Evolutionary conservation across 2,113 vertebrate genomes (phyloP), one percentile per base, ranked within the genome.

Genomic region (Pygoscelis antarcticus): DNA sequence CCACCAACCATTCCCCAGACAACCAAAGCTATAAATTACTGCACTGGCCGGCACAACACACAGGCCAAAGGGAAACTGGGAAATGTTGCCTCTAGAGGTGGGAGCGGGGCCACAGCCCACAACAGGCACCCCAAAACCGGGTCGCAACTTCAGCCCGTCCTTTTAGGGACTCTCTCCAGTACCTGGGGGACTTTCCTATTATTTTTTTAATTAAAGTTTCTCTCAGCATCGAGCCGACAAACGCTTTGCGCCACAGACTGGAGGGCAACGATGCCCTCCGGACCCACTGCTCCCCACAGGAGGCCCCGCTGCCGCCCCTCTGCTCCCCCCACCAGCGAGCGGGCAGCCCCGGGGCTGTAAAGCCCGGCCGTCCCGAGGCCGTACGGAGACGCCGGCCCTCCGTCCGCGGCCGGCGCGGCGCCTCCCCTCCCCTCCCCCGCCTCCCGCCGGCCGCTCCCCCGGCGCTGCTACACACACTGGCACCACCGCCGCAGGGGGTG

Each of bases 121-220:
- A 19, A 12, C 12, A 2, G 3, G 6, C 26, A 26, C 22, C 52
- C 46, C 16, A 15, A 49, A 25, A 58, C 3, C 25, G 16, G 14
- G 8, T 51, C 58, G 32, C 54, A 17, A 5, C 27, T 25, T 14
- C 54, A 10, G 5, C 30, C 40, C 11, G 3, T n/a, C 27, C n/a
- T 21, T 38, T 7, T 6, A 13, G 14, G 7, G 42, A 13, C 15
- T 12, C 13, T 10, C 29, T 32, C 21, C 88, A 7, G 17, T 3
- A 11, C 27, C 15, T 1, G 16, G 13, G 9, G 9, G 6, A 6
- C 0, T 2, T n/a, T 30, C 13, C 19, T 3, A 7, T 4, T 6
- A 3, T 0, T n/a, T 49, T 40, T 58, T 68, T 14, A 70, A 22
- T 10, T 13, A 1, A 51, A 36, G 2, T 47, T 81, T 47, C 72